Evolutionary conservation across 2,797 vertebrate genomes (phyloP), one percentile per base, ranked within the genome.

Genomic region (Pseudochaenichthys georgianus): DNA sequence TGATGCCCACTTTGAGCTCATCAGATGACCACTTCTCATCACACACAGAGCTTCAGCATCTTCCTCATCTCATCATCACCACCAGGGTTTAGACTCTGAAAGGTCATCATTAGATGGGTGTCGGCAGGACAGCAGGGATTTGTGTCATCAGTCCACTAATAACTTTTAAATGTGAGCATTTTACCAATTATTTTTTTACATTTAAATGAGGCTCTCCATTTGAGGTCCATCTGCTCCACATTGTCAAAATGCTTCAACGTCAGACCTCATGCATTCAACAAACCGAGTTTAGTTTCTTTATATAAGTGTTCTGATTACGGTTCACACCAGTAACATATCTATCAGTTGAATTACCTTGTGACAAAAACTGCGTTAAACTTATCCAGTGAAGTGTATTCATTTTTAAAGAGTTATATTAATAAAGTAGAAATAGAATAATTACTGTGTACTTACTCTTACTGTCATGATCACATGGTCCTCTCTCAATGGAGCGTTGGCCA

Each of bases 31-130:
- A 47, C 43, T 47, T 60, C 43, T 47, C 60, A 47, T 31, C 15
- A 47, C 43, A 47, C 28, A 9, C 59, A 28, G 43, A 46, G 17
- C 59, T 28, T 28, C 15, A 28, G 43, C 43, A 59, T 59, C 13
- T 13, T 59, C 54, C 38, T 57, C 54, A 57, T 38, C 48, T 50
- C 53, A 34, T 4, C 31, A 38, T 28, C 54, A 38, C 53, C 54
- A 38, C 53, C 53, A 55, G 53, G 16, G 31, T 57, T 10, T 38
- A 38, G 31, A 57, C 31, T 17, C 31, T 66, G 59, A 83, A 41
- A 75, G 54, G 60, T 57, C 48, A 75, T 88, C 73, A 80, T 58
- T 13, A 64, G 48, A 48, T n/a, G 19, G 21, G 34, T 1, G n/a
- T 60, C 59, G 43, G 60, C 51, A 64, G 34, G 3, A 58, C 1